These are phyloP conservation scores for Cercocebus atys DNA, from an alignment of 2,113 vertebrate genomes.

Conservation along the genomic window DNA sequence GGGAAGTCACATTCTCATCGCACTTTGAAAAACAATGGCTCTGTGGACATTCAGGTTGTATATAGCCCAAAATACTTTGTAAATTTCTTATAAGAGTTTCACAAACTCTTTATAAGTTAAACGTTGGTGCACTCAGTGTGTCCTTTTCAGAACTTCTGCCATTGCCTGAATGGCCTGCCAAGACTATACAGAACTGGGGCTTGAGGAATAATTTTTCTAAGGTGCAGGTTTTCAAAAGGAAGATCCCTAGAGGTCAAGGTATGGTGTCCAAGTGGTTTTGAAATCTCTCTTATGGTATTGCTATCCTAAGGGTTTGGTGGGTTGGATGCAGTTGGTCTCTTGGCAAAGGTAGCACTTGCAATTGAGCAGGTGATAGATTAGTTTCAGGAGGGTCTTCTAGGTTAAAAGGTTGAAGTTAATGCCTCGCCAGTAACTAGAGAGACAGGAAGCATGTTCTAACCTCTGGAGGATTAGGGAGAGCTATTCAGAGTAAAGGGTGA, in stretches of 20 bases:
- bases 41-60: background rate
- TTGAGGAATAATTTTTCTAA: background rate
- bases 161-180: background rate
- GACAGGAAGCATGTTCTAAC: background rate
- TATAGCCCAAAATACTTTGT: background rate
- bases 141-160: background rate
- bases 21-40: background rate
- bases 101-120: background rate
- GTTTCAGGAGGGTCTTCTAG: background rate
- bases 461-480: background rate
- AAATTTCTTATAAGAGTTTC: background rate
- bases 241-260: background rate
- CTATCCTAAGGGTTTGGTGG: background rate
- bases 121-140: background rate
- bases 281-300: background rate
- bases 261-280: background rate
- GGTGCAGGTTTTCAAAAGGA: background rate
- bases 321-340: background rate
- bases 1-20: background rate
- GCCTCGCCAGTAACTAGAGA: background rate
- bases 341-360: background rate
- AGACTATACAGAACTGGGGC: background rate
- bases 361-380: background rate
- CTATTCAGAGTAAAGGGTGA: background rate
- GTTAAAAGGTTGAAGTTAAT: background rate